These are phyloP conservation scores for Mythimna vitellina DNA, from an alignment of 2,888 invertebrate species.

Conservation along the genomic window DNA sequence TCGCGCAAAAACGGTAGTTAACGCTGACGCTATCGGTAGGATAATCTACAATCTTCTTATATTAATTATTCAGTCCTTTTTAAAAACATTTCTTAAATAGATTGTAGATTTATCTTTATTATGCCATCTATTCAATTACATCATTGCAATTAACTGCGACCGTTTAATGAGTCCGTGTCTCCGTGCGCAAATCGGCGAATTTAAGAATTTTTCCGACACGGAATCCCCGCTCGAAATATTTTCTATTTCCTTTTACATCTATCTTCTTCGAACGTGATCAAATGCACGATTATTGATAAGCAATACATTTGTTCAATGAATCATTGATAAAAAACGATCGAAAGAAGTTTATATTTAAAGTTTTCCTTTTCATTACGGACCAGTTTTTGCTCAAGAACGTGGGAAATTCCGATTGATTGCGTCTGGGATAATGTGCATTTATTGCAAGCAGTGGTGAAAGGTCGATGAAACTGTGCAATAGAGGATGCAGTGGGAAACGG, in stretches of 20 bases:
- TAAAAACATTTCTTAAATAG: too few species aligned
- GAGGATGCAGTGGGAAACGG: constrained; percentile 11
- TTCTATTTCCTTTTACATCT: neutral
- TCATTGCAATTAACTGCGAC: too few species aligned
- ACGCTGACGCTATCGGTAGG: too few species aligned
- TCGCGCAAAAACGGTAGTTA: too few species aligned
- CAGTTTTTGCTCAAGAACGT: constrained; percentile 27
- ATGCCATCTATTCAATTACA: too few species aligned
- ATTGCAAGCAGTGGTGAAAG: constrained; percentile 28
- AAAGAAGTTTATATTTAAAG: neutral
- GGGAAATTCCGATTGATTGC: constrained; percentile 45
- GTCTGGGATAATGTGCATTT: constrained; percentile 3
- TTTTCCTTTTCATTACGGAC: constrained; percentile 32
- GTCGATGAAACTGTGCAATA: constrained; percentile 23
- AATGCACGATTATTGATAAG: constrained; percentile 4
- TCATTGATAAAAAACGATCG: neutral
- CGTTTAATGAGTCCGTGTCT: too few species aligned
- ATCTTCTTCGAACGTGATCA: neutral
- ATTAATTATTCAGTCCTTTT: too few species aligned
- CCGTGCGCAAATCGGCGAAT: neutral
- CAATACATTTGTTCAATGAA: neutral
- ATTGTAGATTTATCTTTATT: too few species aligned
- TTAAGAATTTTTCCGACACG: neutral
- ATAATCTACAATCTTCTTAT: too few species aligned
- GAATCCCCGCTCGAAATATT: neutral